Percentiles rank a stretch among this genome's conserved stretches.
phyloP scores from a whole-genome alignment of 1,140 invertebrate genomes.

The Hycleus phaleratus region DNA sequence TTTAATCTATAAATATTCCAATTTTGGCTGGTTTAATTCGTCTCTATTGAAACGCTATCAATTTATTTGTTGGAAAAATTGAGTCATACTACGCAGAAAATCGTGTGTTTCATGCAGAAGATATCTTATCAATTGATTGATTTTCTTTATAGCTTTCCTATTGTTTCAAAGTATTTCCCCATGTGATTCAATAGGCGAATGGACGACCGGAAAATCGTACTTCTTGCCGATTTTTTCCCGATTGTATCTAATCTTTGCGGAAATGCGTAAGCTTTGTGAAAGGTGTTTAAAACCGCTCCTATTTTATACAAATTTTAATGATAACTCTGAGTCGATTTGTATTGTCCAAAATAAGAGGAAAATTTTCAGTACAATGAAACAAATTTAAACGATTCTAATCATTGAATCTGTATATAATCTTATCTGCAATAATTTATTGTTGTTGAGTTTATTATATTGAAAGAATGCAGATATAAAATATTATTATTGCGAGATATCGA shows the following conservation, averaged over 20 bases:
- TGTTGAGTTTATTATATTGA: conserved; percentile 10
- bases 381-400: conserved; percentile 6
- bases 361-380: neutral
- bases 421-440: conserved; percentile 5
- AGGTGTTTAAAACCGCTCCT: conserved; percentile 2
- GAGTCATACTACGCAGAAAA: too few relatives aligned
- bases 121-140: too few relatives aligned
- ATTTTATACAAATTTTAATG: neutral
- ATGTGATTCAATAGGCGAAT: neutral
- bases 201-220: neutral
- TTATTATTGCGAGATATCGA: conserved; percentile 8
- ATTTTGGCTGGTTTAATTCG: too few relatives aligned
- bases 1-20: too few relatives aligned
- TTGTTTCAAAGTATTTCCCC: too few relatives aligned
- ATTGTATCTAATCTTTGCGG: neutral
- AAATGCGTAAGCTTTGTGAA: neutral
- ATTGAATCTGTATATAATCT: conserved; percentile 8
- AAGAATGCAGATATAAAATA: conserved; percentile 4
- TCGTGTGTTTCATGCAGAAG: too few relatives aligned
- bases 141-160: too few relatives aligned
- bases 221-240: neutral
- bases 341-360: neutral
- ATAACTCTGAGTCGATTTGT: neutral
- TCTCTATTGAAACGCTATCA: too few relatives aligned
- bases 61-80: too few relatives aligned